Evolutionary conservation across 2,888 invertebrate species (phyloP).

Genomic region (Hydriomena furcata): DNA sequence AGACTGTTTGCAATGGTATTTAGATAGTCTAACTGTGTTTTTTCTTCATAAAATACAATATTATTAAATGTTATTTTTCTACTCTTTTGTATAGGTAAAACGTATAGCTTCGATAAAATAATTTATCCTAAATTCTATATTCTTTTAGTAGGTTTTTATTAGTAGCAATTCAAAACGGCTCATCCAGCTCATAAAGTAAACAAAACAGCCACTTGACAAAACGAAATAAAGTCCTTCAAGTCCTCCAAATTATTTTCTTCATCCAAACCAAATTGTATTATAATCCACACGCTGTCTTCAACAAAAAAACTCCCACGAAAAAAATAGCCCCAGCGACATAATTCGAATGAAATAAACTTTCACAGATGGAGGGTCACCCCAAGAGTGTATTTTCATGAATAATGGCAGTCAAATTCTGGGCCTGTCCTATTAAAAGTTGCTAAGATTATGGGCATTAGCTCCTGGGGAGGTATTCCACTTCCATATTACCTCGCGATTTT

Average conservation of each 20-base stretch:
- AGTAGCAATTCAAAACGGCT: slow-evolving; percentile 11
- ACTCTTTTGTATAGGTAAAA: too few species aligned
- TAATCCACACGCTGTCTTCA: slow-evolving; percentile 26
- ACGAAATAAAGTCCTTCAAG: slow-evolving; percentile 25
- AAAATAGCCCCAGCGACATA: slow-evolving; percentile 36
- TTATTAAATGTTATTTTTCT: too few species aligned
- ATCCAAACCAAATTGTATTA: slow-evolving; percentile 27
- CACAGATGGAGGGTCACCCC: slow-evolving; percentile 41
- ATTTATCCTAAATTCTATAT: too few species aligned
- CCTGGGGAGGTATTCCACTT: slow-evolving; percentile 68
- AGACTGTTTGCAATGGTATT: too few species aligned
- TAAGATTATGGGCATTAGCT: slow-evolving; percentile 79
- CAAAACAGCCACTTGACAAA: slow-evolving; percentile 17
- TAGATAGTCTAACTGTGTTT: too few species aligned
- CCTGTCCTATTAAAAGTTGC: slow-evolving; percentile 80
- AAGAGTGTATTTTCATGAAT: slow-evolving; percentile 73
- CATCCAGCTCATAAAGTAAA: slow-evolving; percentile 23
- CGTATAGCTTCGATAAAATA: too few species aligned
- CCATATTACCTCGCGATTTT: slow-evolving; percentile 57
- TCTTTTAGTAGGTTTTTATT: background rate
- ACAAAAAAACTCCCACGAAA: slow-evolving; percentile 29
- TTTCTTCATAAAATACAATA: too few species aligned
- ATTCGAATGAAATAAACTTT: slow-evolving; percentile 40
- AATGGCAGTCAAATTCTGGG: slow-evolving; percentile 75
- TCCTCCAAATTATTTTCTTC: slow-evolving; percentile 22